Base-by-base conservation (phyloP, 2,888 invertebrate genomes). In the Archips xylosteana region DNA sequence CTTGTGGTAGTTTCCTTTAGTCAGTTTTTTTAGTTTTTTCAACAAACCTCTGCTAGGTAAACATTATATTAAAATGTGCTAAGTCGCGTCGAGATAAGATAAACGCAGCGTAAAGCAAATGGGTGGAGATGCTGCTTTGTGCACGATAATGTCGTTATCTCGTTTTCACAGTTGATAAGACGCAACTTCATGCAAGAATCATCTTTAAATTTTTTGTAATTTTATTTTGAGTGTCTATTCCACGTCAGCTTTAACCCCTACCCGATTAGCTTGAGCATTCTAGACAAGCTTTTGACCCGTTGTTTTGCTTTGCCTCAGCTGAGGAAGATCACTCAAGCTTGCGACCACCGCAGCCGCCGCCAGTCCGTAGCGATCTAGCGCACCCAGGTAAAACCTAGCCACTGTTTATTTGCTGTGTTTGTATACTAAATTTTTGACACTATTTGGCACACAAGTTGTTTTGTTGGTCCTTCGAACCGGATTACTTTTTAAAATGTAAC, bases 291-390 rank as follows among this genome's bases (percentile, higher is more conserved):
- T 79, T 70, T 78, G 75, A 78, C 75, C 78, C 75, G 82, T 82
- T 85, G 81, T 79, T 81, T 87, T 86, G 86, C 86, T 87, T 87
- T 87, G 87, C 89, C 89, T 78, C 90, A 96, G 97, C 97, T 78
- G 97, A 97, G 89, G 97, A 97, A 91, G 97, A 97, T 88, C 97
- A 97, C 88, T 88, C 96, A 76, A 92, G 92, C 79, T 84, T 87
- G 76, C 90, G 93, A 78, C 89, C 86, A 32, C 82, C 81, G 73
- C 90, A 86, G 75, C 81, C 91, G 66, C 85, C 89, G 78, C 90
- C 81, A 60, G 81, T 81, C 71, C 87, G 81, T 80, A 85, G 80
- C 76, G 86, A 86, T 73, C 78, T 82, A 76, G 79, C 85, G 80
- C 89, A 84, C 77, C 62, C 90, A 92, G 92, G 92, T 92, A 91